These are phyloP conservation scores for Catharus minimus DNA, from an alignment of 2,113 vertebrate species.

Conservation along the genomic window DNA sequence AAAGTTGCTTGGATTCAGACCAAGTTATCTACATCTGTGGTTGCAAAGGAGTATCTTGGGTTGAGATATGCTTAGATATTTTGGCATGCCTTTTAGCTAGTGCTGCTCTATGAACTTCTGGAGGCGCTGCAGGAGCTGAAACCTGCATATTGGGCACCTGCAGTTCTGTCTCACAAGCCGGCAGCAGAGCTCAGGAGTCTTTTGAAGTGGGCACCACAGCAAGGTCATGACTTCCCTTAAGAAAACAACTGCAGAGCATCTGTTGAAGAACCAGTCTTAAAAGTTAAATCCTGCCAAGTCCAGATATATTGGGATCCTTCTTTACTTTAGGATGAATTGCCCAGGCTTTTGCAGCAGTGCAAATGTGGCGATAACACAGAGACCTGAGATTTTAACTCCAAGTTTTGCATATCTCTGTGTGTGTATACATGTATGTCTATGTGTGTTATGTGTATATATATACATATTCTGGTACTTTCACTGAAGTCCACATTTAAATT, in stretches of 20 bases:
- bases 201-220: neutral
- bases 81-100: neutral
- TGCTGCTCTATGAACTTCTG: neutral
- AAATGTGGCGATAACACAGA: neutral
- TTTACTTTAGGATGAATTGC: neutral
- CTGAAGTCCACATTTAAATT: neutral
- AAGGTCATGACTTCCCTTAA: neutral
- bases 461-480: neutral
- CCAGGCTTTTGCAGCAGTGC: neutral
- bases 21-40: slow-evolving; percentile 7
- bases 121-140: neutral
- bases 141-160: neutral
- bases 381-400: neutral
- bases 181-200: neutral
- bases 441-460: fast-evolving
- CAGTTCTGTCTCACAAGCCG: neutral
- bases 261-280: neutral
- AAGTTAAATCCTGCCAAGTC: neutral
- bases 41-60: neutral
- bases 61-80: slow-evolving; percentile 1
- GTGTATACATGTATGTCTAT: fast-evolving
- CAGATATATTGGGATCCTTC: neutral
- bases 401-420: neutral
- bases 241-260: neutral
- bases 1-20: slow-evolving; percentile 15